Conservation (phyloP, 1,140 invertebrate genomes). For the Drosophila orosa region DNA sequence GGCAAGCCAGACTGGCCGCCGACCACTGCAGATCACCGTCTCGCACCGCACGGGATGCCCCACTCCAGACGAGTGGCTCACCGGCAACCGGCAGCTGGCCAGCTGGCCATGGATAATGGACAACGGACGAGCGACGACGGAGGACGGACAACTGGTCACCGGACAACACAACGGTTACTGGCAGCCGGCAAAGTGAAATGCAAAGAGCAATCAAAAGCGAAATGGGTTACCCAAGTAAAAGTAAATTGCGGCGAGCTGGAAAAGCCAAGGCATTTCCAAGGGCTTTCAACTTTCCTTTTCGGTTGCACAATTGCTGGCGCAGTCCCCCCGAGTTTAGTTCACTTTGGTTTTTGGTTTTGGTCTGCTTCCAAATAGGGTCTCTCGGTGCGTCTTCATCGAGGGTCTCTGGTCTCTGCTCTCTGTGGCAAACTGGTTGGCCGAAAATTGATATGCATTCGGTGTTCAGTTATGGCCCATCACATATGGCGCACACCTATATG, state of each 20-base stretch:
- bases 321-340: conserved; percentile 8
- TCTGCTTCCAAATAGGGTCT: conserved; percentile 26
- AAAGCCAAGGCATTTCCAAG: conserved; percentile 38
- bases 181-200: conserved; percentile 67
- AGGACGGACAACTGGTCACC: conserved; percentile 11
- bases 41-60: background rate
- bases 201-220: conserved; percentile 76
- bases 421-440: conserved; percentile 46
- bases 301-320: conserved; percentile 61
- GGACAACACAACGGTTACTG: conserved; percentile 18
- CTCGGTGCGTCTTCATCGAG: background rate
- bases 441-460: conserved; percentile 58
- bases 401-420: conserved; percentile 12
- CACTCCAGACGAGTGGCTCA: conserved; percentile 16
- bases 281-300: conserved; percentile 78
- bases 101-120: conserved; percentile 31
- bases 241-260: conserved; percentile 63
- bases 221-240: conserved; percentile 77
- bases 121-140: background rate
- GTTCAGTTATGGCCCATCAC: conserved; percentile 38
- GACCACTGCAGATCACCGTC: conserved; percentile 12
- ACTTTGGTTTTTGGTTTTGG: conserved; percentile 1
- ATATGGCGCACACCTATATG: conserved; percentile 7
- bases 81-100: conserved; percentile 35
- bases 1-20: conserved; percentile 34